A percentile compares a stretch with the other conserved stretches of the same genome.
These are phyloP conservation scores for Epistrophe eligans DNA, from an alignment of 2,888 invertebrate genomes.

Conservation along the genomic window DNA sequence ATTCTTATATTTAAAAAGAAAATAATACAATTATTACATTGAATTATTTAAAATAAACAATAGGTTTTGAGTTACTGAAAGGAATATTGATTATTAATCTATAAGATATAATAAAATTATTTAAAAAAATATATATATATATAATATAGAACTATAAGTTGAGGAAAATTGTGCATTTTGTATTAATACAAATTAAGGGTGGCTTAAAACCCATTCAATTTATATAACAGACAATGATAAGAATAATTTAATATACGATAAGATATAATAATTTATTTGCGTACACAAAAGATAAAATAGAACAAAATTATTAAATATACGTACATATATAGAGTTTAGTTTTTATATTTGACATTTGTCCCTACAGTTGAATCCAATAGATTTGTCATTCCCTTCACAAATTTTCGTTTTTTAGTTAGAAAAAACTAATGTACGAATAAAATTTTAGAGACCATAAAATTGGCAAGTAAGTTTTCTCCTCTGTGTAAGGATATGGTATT, in stretches of 20 bases:
- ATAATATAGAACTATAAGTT: slow-evolving; percentile 36
- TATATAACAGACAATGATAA: slow-evolving; percentile 50
- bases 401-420: background rate
- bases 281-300: slow-evolving; percentile 34
- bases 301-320: slow-evolving; percentile 29
- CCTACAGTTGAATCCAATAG: background rate
- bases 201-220: slow-evolving; percentile 1
- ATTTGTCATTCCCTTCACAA: background rate
- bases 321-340: slow-evolving; percentile 18
- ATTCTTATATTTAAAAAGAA: slow-evolving; percentile 29
- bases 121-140: slow-evolving; percentile 41
- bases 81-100: slow-evolving; percentile 42
- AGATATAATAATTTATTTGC: slow-evolving; percentile 58
- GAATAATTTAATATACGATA: slow-evolving; percentile 66
- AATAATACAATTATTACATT: slow-evolving; percentile 14
- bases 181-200: slow-evolving; percentile 49
- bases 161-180: slow-evolving; percentile 68
- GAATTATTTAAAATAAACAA: slow-evolving; percentile 44
- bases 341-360: slow-evolving; percentile 35
- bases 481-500: background rate
- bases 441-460: background rate
- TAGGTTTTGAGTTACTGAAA: slow-evolving; percentile 55
- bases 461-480: background rate
- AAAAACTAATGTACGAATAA: background rate
- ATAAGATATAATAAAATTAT: slow-evolving; percentile 32